phyloP scores from a whole-genome alignment of 2,113 vertebrate species.

The Felis chaus region DNA sequence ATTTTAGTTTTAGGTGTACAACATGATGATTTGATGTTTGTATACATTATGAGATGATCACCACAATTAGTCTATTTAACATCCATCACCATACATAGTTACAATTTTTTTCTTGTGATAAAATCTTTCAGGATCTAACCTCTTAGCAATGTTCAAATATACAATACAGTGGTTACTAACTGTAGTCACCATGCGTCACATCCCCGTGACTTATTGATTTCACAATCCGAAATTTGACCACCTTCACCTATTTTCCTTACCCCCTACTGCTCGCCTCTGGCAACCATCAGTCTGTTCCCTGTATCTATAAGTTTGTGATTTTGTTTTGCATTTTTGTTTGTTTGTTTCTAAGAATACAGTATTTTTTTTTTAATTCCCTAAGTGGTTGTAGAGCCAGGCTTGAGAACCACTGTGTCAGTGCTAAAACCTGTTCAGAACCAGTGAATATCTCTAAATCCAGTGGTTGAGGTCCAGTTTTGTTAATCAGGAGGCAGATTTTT shows the following conservation, averaged over 20 bases:
- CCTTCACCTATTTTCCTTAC: not conserved
- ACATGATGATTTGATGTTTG: not conserved
- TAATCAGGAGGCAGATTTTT: not conserved
- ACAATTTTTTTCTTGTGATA: not conserved
- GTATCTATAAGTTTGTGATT: not conserved
- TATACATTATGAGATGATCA: not conserved
- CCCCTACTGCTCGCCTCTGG: not conserved
- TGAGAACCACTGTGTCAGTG: not conserved
- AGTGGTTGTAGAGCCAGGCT: not conserved
- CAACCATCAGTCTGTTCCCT: not conserved
- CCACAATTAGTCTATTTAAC: not conserved
- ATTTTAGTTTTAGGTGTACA: not conserved
- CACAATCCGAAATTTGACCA: not conserved
- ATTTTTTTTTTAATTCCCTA: not conserved
- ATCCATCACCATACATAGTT: not conserved
- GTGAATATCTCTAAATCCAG: not conserved
- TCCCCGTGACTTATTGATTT: not conserved
- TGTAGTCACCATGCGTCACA: not conserved
- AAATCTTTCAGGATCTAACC: not conserved
- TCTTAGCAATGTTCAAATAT: not conserved
- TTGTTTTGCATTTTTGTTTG: not conserved
- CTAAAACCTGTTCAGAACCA: not conserved
- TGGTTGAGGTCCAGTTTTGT: not conserved
- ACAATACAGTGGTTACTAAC: not conserved
- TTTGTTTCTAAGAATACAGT: not conserved